Evolutionary conservation across 2,113 vertebrate species (phyloP).

Genomic region (Jaculus jaculus): DNA sequence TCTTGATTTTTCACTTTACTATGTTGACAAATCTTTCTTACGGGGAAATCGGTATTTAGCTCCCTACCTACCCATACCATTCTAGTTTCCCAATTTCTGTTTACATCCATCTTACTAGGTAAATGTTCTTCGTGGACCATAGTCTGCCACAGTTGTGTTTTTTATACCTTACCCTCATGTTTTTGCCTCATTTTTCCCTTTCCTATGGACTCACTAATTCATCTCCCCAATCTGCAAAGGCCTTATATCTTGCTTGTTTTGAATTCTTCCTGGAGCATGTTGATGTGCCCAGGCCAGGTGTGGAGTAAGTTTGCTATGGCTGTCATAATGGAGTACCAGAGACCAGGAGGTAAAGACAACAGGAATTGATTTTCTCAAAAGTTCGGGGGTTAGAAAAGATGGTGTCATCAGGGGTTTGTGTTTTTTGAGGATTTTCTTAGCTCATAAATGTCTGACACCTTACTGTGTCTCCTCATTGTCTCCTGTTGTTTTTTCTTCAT

Average conservation of each 20-base stretch:
- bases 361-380: neutral
- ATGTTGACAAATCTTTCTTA: neutral
- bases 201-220: neutral
- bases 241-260: neutral
- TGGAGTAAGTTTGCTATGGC: neutral
- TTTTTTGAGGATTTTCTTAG: neutral
- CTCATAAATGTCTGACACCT: neutral
- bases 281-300: neutral
- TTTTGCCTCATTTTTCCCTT: conserved; percentile 4
- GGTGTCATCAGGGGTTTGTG: neutral
- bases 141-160: neutral
- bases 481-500: neutral
- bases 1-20: neutral
- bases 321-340: neutral
- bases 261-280: neutral
- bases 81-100: neutral
- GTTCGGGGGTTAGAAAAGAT: neutral
- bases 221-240: neutral
- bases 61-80: neutral
- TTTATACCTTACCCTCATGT: neutral
- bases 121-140: neutral
- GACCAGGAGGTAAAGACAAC: neutral
- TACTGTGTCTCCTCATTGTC: neutral
- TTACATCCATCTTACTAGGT: neutral
- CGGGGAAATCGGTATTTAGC: neutral